Conservation (phyloP, 2,797 vertebrate species). For the Mormyrops attenuatus region DNA sequence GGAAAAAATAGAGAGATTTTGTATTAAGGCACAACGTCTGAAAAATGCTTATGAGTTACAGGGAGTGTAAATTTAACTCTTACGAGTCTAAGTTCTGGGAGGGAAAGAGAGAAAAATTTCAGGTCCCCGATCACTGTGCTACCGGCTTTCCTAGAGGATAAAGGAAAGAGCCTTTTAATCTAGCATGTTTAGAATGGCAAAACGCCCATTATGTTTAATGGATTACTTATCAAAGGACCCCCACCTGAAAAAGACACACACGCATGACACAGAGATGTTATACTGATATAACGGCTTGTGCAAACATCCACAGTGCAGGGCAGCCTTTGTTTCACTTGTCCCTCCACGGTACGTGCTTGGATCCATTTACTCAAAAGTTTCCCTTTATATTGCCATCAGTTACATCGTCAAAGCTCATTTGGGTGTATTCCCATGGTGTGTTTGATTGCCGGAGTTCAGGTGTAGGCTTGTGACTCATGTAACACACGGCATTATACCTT, state of each 20-base stretch:
- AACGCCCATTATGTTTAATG: constrained; percentile 30
- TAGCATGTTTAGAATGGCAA: constrained; percentile 35
- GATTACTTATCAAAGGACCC: constrained; percentile 35
- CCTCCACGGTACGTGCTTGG: background rate
- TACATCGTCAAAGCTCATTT: background rate
- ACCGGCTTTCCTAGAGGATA: background rate
- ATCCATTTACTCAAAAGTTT: background rate
- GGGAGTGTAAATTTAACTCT: background rate
- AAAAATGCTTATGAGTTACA: background rate
- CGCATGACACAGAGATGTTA: background rate
- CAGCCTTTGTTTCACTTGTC: background rate
- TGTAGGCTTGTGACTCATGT: background rate
- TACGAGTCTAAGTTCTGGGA: background rate
- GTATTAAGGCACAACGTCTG: background rate
- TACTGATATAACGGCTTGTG: background rate
- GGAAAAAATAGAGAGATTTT: background rate
- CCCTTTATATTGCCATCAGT: background rate
- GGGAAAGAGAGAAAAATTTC: background rate
- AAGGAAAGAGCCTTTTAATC: background rate
- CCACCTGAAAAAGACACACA: constrained; percentile 5
- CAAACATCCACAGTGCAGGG: background rate
- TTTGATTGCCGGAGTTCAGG: background rate
- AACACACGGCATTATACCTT: background rate
- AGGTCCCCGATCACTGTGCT: background rate
- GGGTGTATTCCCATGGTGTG: background rate